Conservation (phyloP, 2,797 vertebrate genomes). For the Cyprinodon diabolis region DNA sequence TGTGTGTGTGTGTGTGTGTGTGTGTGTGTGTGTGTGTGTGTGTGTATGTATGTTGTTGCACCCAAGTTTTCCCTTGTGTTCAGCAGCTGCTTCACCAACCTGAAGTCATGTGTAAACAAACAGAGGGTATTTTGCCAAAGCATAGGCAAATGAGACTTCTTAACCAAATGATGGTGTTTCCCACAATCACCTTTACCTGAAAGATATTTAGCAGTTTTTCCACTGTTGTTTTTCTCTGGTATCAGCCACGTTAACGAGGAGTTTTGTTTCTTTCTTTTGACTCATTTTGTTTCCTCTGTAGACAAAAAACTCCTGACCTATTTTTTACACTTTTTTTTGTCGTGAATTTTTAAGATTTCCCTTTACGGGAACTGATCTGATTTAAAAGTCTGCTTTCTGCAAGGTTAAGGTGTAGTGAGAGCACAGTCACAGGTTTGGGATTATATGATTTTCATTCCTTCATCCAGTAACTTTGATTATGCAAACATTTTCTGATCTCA, state of each 20-base stretch:
- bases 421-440: background rate
- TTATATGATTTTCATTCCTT: background rate
- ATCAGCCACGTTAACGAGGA: background rate
- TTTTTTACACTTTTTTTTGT: background rate
- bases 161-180: conserved; percentile 49
- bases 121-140: conserved; percentile 66
- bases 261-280: background rate
- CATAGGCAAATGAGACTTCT: conserved; percentile 68
- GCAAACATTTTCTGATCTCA: background rate
- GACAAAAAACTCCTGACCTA: conserved; percentile 10
- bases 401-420: background rate
- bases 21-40: conserved; percentile 14
- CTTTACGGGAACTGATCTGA: no score
- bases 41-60: conserved; percentile 20
- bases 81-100: conserved; percentile 60
- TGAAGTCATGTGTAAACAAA: conserved; percentile 70
- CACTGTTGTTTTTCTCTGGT: background rate
- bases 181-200: conserved; percentile 31
- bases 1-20: conserved; percentile 14
- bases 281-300: conserved; percentile 10
- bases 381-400: background rate
- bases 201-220: conserved; percentile 8
- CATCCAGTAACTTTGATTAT: background rate
- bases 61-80: conserved; percentile 35
- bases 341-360: background rate